Percentiles rank a stretch among this genome's conserved stretches.
Conservation (phyloP, 64 coral and sea anemone genomes). For the Pocillopora verrucosa region DNA sequence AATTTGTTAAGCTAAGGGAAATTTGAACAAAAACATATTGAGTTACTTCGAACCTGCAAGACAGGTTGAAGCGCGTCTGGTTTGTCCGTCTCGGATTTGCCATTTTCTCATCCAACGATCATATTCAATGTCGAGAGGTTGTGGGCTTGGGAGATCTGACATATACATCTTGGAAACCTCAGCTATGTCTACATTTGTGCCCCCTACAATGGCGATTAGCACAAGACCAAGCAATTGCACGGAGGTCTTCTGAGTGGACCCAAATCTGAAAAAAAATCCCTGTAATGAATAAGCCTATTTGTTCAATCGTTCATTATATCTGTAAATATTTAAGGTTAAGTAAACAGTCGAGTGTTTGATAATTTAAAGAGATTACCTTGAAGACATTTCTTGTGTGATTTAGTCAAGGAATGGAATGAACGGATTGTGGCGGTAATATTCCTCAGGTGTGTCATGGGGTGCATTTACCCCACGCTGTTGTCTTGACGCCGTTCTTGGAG, state of each 20-base stretch:
- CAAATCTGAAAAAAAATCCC: conserved; percentile 7
- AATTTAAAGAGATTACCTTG: neutral
- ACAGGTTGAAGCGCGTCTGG: no score
- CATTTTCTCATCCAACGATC: no score
- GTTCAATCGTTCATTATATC: neutral
- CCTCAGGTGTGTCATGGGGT: conserved; percentile 4
- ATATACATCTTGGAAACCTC: conserved; percentile 32
- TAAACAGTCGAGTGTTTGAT: no score
- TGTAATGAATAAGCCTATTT: neutral
- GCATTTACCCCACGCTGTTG: neutral
- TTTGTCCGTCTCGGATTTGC: no score
- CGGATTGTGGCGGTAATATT: conserved; percentile 42
- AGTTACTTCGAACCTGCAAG: no score
- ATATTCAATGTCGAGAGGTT: conserved; percentile 49
- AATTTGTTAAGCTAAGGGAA: no score
- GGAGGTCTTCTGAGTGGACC: no score
- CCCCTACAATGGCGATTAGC: neutral
- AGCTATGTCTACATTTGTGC: conserved; percentile 39
- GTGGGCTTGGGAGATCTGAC: conserved; percentile 55
- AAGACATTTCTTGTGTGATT: conserved; percentile 32
- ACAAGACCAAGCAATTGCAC: conserved; percentile 9
- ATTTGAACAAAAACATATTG: no score
- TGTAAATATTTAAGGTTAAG: no score
- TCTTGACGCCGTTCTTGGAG: conserved; percentile 29
- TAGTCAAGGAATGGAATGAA: conserved; percentile 59